These are phyloP conservation scores for Thereva unica DNA, from an alignment of 2,888 invertebrate species.

Conservation along the genomic window DNA sequence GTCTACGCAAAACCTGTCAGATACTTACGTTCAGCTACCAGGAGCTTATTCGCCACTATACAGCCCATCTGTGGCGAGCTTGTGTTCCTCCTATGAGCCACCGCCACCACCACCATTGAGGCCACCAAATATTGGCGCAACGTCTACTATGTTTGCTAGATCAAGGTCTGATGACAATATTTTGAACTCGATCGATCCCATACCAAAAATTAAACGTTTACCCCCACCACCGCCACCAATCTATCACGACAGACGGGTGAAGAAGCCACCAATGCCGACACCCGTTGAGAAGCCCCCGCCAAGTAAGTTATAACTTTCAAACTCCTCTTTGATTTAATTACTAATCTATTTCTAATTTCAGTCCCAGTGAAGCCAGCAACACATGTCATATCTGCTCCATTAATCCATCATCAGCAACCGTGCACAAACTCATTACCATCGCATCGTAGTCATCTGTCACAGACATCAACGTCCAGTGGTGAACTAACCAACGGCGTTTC, in stretches of 20 bases:
- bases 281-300: constrained; percentile 59
- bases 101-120: constrained; percentile 68
- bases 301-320: constrained; percentile 50
- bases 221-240: constrained; percentile 66
- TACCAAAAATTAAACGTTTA: constrained; percentile 60
- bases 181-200: constrained; percentile 67
- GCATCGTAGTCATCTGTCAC: constrained; percentile 60
- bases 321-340: constrained; percentile 11
- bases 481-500: constrained; percentile 46
- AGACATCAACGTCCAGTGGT: constrained; percentile 59
- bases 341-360: constrained; percentile 40
- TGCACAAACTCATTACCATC: constrained; percentile 8
- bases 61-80: constrained; percentile 67
- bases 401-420: constrained; percentile 3
- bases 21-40: constrained; percentile 73
- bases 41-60: constrained; percentile 66
- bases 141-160: constrained; percentile 63
- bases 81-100: constrained; percentile 68
- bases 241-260: constrained; percentile 56
- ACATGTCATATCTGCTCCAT: constrained; percentile 48
- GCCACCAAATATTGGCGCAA: constrained; percentile 54
- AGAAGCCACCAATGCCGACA: constrained; percentile 60
- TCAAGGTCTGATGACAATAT: constrained; percentile 83
- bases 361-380: constrained; percentile 51
- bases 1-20: constrained; percentile 79